Base-by-base conservation (phyloP, 1,140 invertebrate species). In the Idris sp. region DNA sequence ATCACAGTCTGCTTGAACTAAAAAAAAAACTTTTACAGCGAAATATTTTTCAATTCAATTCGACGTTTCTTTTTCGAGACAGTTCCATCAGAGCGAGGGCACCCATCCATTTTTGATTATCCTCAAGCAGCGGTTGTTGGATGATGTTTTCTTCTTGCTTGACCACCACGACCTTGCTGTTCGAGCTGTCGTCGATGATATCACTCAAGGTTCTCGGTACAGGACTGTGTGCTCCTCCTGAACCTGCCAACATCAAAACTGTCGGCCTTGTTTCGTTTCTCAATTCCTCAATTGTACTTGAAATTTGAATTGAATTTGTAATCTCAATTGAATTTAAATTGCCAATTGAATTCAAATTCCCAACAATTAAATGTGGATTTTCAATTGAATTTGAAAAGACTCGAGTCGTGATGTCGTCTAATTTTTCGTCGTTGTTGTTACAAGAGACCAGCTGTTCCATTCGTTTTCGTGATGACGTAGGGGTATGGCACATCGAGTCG, bases 81-180 rank as follows among this genome's bases (percentile, higher is more conserved):
- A 93, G 79, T 82, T 93, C 90, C 81, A 93, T 92, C 0, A 93
- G 83, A 19, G 92, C 92, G 65, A 93, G 86, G 15, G 92, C 92
- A 14, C 91, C 90, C 9, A 91, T 76, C 87, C 89, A 89, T 68
- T 90, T 89, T 28, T 91, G 88, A 76, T 88, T 88, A 46, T 88
- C 87, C 35, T 88, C 87, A 0, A 82, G 82, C 11, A 81, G 46
- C 6, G 81, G 79, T 43, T 80, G 48, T 10, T 81, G 79, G 1
- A 64, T 35, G 30, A 61, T 7, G 38, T 76, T 79, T 5, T 85
- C 75, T 38, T 86, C 80, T 28, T 85, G 80, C 9, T 80, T 82
- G 8, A 84, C 69, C 10, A 81, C 81, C 1, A 83, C 54, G 19
- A 83, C 76, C 58, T 84, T 83, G 1, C 62, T 69, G 18, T 62